Base-by-base conservation (phyloP, 2,113 vertebrate species). In the Candoia aspera region DNA sequence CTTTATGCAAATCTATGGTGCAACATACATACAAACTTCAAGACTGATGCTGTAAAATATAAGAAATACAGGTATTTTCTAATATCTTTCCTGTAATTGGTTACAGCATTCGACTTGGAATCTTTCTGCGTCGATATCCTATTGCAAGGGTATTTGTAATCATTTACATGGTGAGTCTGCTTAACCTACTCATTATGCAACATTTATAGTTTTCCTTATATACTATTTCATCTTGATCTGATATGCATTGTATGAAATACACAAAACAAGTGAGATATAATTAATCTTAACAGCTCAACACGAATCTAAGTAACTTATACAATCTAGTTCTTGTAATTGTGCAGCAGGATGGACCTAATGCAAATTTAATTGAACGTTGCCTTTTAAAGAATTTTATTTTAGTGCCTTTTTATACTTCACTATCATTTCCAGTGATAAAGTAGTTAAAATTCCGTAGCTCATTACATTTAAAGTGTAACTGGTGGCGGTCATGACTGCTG, bases 41-140 rank as follows among this genome's bases (percentile, higher is more conserved):
- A 53, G 29, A 5, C 11, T 86, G 42, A 21, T 29, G 12, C 24
- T 8, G 46, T 21, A 29, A 42, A 55, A 46, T 54, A 49, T 23
- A 84, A 46, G 19, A 79, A 79, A 54, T 49, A 12, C 87, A 53
- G 83, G 33, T 23, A 84, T 15, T 85, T 6, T 54, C 19, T 87
- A 62, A 53, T 68, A 15, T 62, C 91, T 62, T 24, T 84, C 90
- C 53, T 90, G 12, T 19, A 0, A 64, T 58, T 92, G 95, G 91
- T 64, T 64, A 46, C 95, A 99, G 99, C 97, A 99, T 99, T 96
- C 98, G 99, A 62, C 96, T 99, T 94, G 99, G 99, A 92, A 99
- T 99, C 96, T 99, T 99, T 94, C 97, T 99, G 64, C 98, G 99
- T 93, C 98, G 99, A 29, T 99, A 99, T 92, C 99, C 99, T 11